phyloP scores from a whole-genome alignment of 2,888 invertebrate genomes.

The Gari tellinella region DNA sequence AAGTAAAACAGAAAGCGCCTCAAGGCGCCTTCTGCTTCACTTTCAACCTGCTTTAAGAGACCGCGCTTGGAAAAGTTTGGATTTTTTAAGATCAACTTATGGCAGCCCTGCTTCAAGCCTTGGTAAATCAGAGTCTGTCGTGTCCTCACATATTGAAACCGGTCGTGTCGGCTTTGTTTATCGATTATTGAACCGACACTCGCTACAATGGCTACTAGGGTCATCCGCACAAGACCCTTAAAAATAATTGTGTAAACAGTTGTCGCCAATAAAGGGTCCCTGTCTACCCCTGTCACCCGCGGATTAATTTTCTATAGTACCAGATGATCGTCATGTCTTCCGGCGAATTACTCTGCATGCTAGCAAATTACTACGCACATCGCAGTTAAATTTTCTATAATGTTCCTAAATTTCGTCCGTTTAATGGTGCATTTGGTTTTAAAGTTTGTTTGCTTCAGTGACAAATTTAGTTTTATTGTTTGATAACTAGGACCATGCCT shows the following conservation, averaged over 20 bases:
- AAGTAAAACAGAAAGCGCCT: no score
- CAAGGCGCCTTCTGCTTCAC: no score
- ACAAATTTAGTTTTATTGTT: slow-evolving; percentile 29
- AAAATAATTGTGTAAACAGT: slow-evolving; percentile 46
- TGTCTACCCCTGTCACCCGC: slow-evolving; percentile 36
- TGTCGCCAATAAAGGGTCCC: slow-evolving; percentile 32
- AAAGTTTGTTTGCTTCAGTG: slow-evolving; percentile 34
- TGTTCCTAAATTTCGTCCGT: slow-evolving; percentile 18
- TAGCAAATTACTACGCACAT: slow-evolving; percentile 48
- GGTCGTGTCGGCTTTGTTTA: background rate
- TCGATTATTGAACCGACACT: background rate
- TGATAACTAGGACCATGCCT: slow-evolving; percentile 4
- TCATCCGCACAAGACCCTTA: slow-evolving; percentile 16
- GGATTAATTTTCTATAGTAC: slow-evolving; percentile 52
- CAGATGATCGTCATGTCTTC: slow-evolving; percentile 54
- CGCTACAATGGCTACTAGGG: slow-evolving; percentile 1
- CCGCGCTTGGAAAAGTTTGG: no score
- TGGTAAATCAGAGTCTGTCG: no score
- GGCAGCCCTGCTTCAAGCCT: no score
- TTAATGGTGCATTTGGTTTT: slow-evolving; percentile 31
- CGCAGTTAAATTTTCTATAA: slow-evolving; percentile 34
- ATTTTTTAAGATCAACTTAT: no score
- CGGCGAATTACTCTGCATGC: slow-evolving; percentile 55
- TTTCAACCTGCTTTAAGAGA: no score
- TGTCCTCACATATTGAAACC: no score